Percentiles rank a stretch among this genome's conserved stretches.
These are phyloP conservation scores for Abscondita cerata DNA, from an alignment of 2,888 invertebrate genomes.

Conservation along the genomic window DNA sequence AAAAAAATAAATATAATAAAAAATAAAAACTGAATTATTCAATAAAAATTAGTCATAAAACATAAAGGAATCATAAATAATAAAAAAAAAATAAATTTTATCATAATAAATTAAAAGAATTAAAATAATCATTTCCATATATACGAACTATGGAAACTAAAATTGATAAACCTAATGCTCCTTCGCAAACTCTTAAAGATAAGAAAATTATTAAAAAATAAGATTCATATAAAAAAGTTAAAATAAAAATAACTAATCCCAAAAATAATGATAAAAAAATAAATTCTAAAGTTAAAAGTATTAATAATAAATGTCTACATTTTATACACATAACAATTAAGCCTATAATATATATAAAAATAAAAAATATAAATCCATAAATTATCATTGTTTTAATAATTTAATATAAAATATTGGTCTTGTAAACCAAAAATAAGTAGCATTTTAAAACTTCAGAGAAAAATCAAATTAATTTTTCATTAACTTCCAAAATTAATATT, in stretches of 20 bases:
- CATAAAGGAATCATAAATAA: slow-evolving; percentile 61
- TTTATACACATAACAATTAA: background rate
- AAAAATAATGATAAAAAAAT: slow-evolving; percentile 12
- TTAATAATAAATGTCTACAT: slow-evolving; percentile 1
- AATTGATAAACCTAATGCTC: slow-evolving; percentile 56
- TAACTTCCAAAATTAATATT: slow-evolving; percentile 77
- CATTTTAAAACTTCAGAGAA: slow-evolving; percentile 69
- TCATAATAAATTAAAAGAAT: slow-evolving; percentile 65
- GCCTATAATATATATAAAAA: slow-evolving; percentile 58
- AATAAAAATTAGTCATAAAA: slow-evolving; percentile 62
- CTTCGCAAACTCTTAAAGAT: slow-evolving; percentile 70
- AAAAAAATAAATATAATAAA: slow-evolving; percentile 61
- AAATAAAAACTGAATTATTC: slow-evolving; percentile 61
- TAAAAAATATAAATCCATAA: slow-evolving; percentile 61
- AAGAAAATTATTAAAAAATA: slow-evolving; percentile 57
- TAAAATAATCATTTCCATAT: slow-evolving; percentile 68
- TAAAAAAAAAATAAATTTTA: slow-evolving; percentile 62
- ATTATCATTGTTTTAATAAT: slow-evolving; percentile 69
- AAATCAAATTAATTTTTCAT: slow-evolving; percentile 47
- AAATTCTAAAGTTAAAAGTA: background rate
- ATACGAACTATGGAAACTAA: slow-evolving; percentile 62
- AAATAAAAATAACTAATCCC: background rate
- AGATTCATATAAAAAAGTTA: slow-evolving; percentile 6
- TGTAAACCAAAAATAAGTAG: slow-evolving; percentile 70
- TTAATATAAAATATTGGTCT: slow-evolving; percentile 73